phyloP scores from a whole-genome alignment of 2,888 invertebrate species.

The Steinernema carpocapsae region DNA sequence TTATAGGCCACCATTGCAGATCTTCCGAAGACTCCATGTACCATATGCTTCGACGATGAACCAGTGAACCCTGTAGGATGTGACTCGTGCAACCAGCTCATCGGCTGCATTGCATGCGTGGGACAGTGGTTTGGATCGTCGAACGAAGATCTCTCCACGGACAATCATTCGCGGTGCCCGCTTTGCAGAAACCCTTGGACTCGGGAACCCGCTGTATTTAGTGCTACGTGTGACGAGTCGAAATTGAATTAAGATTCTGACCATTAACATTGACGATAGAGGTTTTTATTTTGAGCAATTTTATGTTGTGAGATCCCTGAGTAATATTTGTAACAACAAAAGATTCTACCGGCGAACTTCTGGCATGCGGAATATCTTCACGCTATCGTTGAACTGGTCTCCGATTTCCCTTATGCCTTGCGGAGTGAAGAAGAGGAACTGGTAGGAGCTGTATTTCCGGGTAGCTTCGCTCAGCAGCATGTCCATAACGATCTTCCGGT shows the following conservation, averaged over 20 bases:
- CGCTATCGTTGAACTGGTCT: not conserved
- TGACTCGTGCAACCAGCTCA: conserved; percentile 20
- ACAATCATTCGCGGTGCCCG: conserved; percentile 13
- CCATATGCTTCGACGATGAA: conserved; percentile 22
- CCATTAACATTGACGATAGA: not conserved
- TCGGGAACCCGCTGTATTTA: conserved; percentile 18
- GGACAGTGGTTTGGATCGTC: conserved; percentile 13
- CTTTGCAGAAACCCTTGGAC: conserved; percentile 1
- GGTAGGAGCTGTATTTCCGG: conserved; percentile 52
- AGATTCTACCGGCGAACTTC: not conserved
- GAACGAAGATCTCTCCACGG: not conserved
- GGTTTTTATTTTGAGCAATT: not conserved
- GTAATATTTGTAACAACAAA: not conserved
- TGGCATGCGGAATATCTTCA: not conserved
- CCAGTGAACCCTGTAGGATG: conserved; percentile 24
- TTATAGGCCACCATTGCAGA: not conserved
- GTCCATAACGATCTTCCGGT: conserved; percentile 63
- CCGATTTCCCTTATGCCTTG: conserved; percentile 62
- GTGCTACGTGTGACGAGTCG: not conserved
- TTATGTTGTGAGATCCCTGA: not conserved
- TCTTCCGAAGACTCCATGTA: conserved; percentile 5
- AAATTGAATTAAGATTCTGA: not conserved
- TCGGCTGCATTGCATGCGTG: conserved; percentile 11
- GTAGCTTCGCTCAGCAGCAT: conserved; percentile 60
- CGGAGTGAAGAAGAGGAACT: conserved; percentile 67